Evolutionary conservation across 30 jellyfish, hydroid and myxozoan genomes (phyloP).

Genomic region (Cassiopea andromeda): DNA sequence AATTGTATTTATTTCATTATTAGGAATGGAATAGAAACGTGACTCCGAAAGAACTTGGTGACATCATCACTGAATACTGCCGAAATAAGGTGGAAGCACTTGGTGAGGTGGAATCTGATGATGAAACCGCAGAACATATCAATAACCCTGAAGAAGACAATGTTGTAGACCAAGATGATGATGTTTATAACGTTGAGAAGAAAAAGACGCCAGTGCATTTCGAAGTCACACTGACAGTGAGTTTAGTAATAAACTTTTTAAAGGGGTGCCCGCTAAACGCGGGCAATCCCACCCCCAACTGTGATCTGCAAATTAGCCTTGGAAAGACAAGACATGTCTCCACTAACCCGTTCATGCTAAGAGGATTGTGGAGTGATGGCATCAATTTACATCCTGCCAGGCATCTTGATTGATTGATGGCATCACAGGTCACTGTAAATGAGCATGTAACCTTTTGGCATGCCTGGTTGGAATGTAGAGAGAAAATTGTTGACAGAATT

Average conservation of each 20-base stretch:
- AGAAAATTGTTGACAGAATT: no score
- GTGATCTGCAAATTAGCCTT: no score
- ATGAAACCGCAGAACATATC: neutral
- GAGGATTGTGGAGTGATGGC: no score
- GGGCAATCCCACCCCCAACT: no score
- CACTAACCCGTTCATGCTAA: no score
- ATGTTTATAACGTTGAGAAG: constrained; percentile 25
- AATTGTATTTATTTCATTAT: neutral
- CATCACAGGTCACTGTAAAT: no score
- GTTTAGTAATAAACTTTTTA: neutral
- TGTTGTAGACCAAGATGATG: neutral
- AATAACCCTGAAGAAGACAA: neutral
- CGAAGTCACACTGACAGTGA: constrained; percentile 64
- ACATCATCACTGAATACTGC: constrained; percentile 37
- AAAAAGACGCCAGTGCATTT: constrained; percentile 71
- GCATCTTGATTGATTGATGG: no score
- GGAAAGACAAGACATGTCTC: no score
- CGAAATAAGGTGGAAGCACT: constrained; percentile 51
- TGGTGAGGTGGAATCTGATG: constrained; percentile 42
- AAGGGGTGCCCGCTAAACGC: no score
- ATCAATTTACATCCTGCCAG: no score
- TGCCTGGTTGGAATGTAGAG: no score
- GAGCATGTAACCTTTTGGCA: no score
- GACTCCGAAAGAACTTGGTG: constrained; percentile 24
- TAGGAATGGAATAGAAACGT: neutral